Percentiles rank a stretch among this genome's conserved stretches.
phyloP scores from a whole-genome alignment of 2,113 vertebrate species.

The Callionymus lyra region DNA sequence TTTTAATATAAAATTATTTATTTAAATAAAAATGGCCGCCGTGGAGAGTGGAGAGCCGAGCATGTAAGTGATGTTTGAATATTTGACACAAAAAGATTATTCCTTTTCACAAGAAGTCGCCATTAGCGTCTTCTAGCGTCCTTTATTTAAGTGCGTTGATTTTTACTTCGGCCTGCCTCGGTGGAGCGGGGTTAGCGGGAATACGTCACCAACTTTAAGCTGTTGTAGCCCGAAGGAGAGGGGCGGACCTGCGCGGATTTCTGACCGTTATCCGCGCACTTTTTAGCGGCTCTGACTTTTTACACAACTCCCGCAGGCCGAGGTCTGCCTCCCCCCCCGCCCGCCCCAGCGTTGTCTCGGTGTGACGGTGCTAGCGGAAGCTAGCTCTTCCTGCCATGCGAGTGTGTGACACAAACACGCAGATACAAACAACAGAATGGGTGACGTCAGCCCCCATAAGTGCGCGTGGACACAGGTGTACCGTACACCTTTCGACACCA shows the following conservation, averaged over 20 bases:
- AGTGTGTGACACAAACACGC: too few relatives aligned
- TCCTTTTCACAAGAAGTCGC: constrained; percentile 31
- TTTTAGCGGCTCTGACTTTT: constrained; percentile 6
- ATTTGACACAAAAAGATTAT: constrained; percentile 23
- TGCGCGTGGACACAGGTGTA: too few relatives aligned
- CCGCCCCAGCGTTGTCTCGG: not conserved
- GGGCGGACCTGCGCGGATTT: constrained; percentile 5
- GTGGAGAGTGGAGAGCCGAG: constrained; percentile 73
- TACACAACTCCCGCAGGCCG: constrained; percentile 14
- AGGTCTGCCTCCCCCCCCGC: not conserved
- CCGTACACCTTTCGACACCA: too few relatives aligned
- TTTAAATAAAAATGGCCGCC: constrained; percentile 82
- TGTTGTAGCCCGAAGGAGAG: constrained; percentile 18
- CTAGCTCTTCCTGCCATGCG: too few relatives aligned
- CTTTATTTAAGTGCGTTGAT: constrained; percentile 57
- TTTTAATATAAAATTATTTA: constrained; percentile 73
- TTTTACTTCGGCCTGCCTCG: constrained; percentile 54
- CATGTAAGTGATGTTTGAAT: constrained; percentile 64
- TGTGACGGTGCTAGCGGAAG: too few relatives aligned
- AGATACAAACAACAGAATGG: too few relatives aligned
- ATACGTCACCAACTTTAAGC: constrained; percentile 68
- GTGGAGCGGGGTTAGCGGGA: constrained; percentile 60
- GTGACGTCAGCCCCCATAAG: too few relatives aligned
- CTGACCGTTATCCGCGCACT: constrained; percentile 1
- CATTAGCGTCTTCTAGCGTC: constrained; percentile 27